A percentile compares a stretch with the other conserved stretches of the same genome.
Evolutionary conservation across 2,888 invertebrate genomes (phyloP).

Genomic region (Mantis religiosa): DNA sequence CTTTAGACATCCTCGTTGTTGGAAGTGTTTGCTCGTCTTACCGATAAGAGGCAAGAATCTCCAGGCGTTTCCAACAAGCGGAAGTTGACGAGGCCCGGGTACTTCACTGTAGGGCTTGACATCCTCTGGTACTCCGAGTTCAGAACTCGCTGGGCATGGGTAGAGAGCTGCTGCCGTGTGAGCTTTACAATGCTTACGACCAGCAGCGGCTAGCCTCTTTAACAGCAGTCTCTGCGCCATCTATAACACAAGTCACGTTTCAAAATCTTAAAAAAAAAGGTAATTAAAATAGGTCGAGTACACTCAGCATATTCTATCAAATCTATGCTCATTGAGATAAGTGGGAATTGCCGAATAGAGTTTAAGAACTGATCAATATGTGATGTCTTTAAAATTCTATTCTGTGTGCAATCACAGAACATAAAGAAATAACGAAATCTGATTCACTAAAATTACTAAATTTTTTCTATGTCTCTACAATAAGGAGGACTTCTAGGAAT

Average conservation of each 20-base stretch:
- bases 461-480: too few species aligned
- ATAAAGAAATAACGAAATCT: too few species aligned
- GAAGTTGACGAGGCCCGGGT: conserved; percentile 71
- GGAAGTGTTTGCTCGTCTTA: conserved; percentile 39
- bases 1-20: neutral
- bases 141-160: neutral
- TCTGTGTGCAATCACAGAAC: too few species aligned
- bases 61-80: conserved; percentile 75
- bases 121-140: neutral
- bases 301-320: too few species aligned
- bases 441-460: too few species aligned
- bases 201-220: neutral
- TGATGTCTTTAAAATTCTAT: too few species aligned
- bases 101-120: conserved; percentile 58
- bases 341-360: too few species aligned
- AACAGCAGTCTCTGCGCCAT: neutral
- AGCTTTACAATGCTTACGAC: neutral
- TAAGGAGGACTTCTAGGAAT: too few species aligned
- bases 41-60: conserved; percentile 67
- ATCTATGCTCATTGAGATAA: too few species aligned
- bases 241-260: neutral
- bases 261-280: too few species aligned
- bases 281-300: too few species aligned
- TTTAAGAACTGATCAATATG: too few species aligned
- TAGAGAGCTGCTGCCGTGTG: neutral